Evolutionary conservation across 37 sponge, comb jelly and placozoan genomes (phyloP), one percentile per base, ranked within the genome.

Genomic region (Aphrocallistes beatrix): DNA sequence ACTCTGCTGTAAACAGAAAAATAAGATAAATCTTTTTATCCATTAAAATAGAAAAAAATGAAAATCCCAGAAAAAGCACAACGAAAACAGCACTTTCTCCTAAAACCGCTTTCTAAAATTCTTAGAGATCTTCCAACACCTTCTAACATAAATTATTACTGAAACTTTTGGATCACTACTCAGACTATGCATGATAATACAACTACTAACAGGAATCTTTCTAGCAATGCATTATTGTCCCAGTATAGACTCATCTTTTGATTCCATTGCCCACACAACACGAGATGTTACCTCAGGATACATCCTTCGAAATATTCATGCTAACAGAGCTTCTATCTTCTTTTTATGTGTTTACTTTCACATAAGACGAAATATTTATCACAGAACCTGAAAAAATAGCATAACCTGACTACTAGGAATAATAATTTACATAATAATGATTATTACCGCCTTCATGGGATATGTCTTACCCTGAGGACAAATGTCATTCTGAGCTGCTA

Each of bases 401-500:
- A 86, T 88, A 36, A 88, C 88, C 50, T 92, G 92, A 75, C 86
- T 85, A 85, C 85, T 90, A 19, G 93, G 93, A 38, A 81, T 92
- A 38, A n/a, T 90, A n/a, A 47, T 92, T 42, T 92, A 88, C 85
- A 39, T 92, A 83, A 82, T 92, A 88, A 92, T 90, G 90, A 88
- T 92, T 82, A 39, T 51, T 48, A 92, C 93, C 30, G 85, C 93
- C 39, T 92, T 92, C 88, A 85, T 92, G 36, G 90, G 93, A 32
- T 92, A 92, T 92, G 93, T 92, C 0, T 83, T 91, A 28, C 92
- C 92, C 38, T 91, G 89, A 40, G 90, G 90, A 21, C 93, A 92
- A 92, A 92, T 90, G 89, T 92, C 93, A 37, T 92, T 92, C 90
- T 92, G 93, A 45, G 93, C 89, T 28, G 93, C 89, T 0, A 88